These are phyloP conservation scores for Leucosticte australis DNA, from an alignment of 2,113 vertebrate species.

Conservation along the genomic window DNA sequence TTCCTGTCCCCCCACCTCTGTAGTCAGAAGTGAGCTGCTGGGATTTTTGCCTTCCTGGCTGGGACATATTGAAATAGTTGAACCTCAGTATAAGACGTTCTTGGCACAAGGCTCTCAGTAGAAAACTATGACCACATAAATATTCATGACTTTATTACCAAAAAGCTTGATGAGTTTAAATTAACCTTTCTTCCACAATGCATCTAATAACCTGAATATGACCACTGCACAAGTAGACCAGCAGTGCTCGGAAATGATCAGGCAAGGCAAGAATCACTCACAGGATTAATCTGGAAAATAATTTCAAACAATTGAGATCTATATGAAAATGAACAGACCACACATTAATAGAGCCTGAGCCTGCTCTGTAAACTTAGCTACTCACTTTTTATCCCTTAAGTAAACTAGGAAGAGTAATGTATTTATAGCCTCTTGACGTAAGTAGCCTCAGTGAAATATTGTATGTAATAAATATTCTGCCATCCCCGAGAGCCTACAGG, in stretches of 20 bases:
- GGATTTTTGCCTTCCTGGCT: background rate
- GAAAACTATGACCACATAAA: background rate
- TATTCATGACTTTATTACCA: background rate
- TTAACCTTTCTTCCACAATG: background rate
- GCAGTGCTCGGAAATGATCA: background rate
- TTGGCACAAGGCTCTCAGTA: background rate
- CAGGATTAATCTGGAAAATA: slow-evolving; percentile 8
- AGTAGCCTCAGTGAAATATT: slow-evolving; percentile 45
- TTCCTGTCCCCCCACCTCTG: background rate
- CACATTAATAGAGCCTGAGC: slow-evolving; percentile 1
- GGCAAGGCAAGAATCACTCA: slow-evolving; percentile 12
- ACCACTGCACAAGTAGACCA: background rate
- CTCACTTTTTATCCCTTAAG: slow-evolving; percentile 55
- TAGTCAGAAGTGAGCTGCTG: background rate
- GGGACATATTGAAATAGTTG: background rate
- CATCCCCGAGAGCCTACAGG: background rate
- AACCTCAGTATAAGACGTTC: background rate
- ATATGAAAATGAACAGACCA: slow-evolving; percentile 52
- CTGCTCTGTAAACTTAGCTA: slow-evolving; percentile 47
- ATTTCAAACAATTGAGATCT: slow-evolving; percentile 42
- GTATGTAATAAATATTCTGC: slow-evolving; percentile 27
- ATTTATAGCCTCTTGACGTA: slow-evolving; percentile 38
- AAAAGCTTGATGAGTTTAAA: background rate
- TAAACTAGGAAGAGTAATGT: slow-evolving; percentile 13
- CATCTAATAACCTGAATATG: rapidly evolving